Conservation (phyloP, 2,797 vertebrate genomes). For the Phataginus tetradactyla region DNA sequence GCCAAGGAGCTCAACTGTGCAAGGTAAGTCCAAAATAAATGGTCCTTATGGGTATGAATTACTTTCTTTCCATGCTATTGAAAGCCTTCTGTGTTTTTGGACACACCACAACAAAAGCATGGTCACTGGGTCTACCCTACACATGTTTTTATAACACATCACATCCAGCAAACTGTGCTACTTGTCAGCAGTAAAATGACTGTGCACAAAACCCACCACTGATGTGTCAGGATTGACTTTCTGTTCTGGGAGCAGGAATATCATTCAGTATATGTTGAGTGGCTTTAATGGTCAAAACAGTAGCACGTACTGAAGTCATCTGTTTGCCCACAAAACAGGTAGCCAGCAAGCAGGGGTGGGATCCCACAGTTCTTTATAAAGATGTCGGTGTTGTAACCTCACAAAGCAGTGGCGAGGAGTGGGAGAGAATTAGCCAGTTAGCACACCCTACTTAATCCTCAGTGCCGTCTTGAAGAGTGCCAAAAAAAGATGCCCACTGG, state of each 20-base stretch:
- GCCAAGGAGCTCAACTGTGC: constrained; percentile 61
- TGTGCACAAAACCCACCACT: constrained; percentile 60
- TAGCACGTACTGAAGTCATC: constrained; percentile 40
- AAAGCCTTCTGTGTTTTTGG: constrained; percentile 64
- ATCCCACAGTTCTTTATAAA: constrained; percentile 45
- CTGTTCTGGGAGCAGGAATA: constrained; percentile 47
- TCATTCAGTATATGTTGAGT: constrained; percentile 52
- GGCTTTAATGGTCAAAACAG: constrained; percentile 51
- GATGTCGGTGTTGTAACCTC: constrained; percentile 23
- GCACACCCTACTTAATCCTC: not conserved
- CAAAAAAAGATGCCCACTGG: not conserved
- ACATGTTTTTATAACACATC: constrained; percentile 52
- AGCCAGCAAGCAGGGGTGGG: not conserved
- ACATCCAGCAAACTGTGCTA: constrained; percentile 36
- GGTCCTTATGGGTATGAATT: constrained; percentile 31
- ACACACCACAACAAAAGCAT: constrained; percentile 54
- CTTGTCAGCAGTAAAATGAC: constrained; percentile 65
- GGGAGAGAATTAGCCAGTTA: constrained; percentile 31
- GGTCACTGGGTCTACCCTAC: not conserved
- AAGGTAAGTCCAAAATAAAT: constrained; percentile 58
- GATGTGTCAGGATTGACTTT: constrained; percentile 51
- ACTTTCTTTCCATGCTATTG: constrained; percentile 48
- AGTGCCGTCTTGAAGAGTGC: not conserved
- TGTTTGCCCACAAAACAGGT: constrained; percentile 51
- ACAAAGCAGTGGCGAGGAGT: constrained; percentile 15